Percentiles rank a stretch among this genome's conserved stretches.
Evolutionary conservation across 1,140 invertebrate species (phyloP).

Genomic region (Pachypeltis micranthus): DNA sequence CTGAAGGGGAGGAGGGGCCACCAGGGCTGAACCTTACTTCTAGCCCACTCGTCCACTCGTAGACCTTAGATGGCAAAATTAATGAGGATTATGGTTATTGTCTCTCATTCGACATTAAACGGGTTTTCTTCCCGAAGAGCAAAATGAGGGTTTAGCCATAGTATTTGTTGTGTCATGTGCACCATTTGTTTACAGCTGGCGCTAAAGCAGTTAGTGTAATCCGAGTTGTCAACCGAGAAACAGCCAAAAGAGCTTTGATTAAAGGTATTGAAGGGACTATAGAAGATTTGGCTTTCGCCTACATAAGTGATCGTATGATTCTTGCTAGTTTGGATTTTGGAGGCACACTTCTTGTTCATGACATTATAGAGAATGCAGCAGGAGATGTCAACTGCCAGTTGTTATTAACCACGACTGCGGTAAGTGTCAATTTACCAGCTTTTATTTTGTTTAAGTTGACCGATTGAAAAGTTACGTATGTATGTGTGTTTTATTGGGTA

Average conservation of each 20-base stretch:
- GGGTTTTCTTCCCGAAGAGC: too few relatives aligned
- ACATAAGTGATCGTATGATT: constrained; percentile 58
- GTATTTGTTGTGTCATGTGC: too few relatives aligned
- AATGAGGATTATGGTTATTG: too few relatives aligned
- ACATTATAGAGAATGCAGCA: constrained; percentile 47
- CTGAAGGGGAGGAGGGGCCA: too few relatives aligned
- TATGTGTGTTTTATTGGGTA: too few relatives aligned
- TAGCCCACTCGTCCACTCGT: too few relatives aligned
- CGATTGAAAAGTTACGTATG: background rate
- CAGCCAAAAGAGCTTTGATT: constrained; percentile 63
- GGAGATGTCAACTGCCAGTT: constrained; percentile 43
- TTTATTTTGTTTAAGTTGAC: too few relatives aligned
- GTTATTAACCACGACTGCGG: constrained; percentile 37
- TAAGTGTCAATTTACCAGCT: constrained; percentile 1
- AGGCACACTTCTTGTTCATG: constrained; percentile 69
- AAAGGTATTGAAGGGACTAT: constrained; percentile 75
- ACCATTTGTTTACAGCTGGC: constrained; percentile 35
- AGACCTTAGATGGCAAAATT: too few relatives aligned
- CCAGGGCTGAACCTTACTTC: too few relatives aligned
- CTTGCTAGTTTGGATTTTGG: constrained; percentile 75
- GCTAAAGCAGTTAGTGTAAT: constrained; percentile 63
- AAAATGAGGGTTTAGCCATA: too few relatives aligned
- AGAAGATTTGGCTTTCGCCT: constrained; percentile 80
- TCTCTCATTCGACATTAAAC: too few relatives aligned
- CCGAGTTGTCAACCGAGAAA: constrained; percentile 62